Base-by-base conservation (phyloP, 2,113 vertebrate species). In the Lampris incognitus region DNA sequence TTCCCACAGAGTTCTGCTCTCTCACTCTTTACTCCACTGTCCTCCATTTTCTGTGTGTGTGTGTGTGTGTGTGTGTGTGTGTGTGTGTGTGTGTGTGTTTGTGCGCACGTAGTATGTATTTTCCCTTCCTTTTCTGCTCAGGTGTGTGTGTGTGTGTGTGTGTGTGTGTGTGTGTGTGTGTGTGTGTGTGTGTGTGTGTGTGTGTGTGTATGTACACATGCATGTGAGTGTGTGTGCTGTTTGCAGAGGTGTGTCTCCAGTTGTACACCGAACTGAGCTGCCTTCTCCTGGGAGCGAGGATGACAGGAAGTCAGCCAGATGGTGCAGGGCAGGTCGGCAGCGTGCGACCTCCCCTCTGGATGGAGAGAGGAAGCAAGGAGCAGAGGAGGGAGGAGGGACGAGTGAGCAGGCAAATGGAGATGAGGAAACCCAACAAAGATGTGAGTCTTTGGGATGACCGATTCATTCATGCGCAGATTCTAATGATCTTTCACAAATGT, bases 221-320 rank as follows among this genome's bases (percentile, higher is more conserved):
- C 48, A 24, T 6, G 24, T 24, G 24, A 24, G 24, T 24, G 24
- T 24, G 24, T 24, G 24, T 24, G 24, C 24, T 24, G 24, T 24
- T 24, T 24, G 24, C 24, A 24, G 24, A 69, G 70, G 67, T 59
- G 9, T 66, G 82, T 80, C 74, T 88, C 68, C 62, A 66, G 76
- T 71, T 64, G 10, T 66, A 69, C 79, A 74, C 84, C 91, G 85
- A 65, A 79, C 89, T 88, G 91, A 89, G 85, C 75, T 79, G 48
- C 78, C 75, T 85, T 85, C 88, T 92, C 91, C 81, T 79, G 88
- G 89, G 87, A 24, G 86, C 78, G 87, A 69, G 83, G 88, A 90
- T 91, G 90, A 92, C 91, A 92, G 92, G 89, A 94, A 92, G 90
- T 87, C 83, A 85, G 91, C 93, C 94, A 95, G 93, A 93, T 94